Base-by-base conservation (phyloP, 1,140 invertebrate species). In the Yoshiicerus persimilis region DNA sequence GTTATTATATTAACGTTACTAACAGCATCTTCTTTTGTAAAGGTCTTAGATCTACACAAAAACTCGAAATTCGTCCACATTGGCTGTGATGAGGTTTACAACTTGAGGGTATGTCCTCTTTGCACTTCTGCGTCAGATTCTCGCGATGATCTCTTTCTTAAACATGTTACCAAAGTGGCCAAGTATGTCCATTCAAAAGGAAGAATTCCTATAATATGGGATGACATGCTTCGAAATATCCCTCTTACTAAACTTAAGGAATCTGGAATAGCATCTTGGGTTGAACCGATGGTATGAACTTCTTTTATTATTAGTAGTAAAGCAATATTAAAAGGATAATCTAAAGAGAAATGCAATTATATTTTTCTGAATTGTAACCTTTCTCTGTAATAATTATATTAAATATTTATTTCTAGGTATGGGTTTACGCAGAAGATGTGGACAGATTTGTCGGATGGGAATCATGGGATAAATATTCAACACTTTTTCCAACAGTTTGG, bases 401-500 rank as follows among this genome's bases (percentile, higher is more conserved):
- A n/a, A 47, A 47, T 47, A 20, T 20, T 4, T 20, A 47, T 20
- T 20, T 47, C n/a, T 47, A 56, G 47, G 47, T 56, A n/a, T 97
- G 96, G 96, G 94, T 95, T 1, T 96, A 96, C 91, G 93, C 93
- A 83, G 93, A 94, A 86, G 94, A 95, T 90, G 94, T 95, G 16
- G 93, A 94, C 88, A 93, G 94, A 66, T 94, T 95, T 89, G 93
- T 94, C 3, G 92, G 93, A 1, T 92, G 92, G 30, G 92, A 92
- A 83, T 92, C 96, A 90, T 98, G 96, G 96, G 95, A 96, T 77
- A 96, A 95, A 66, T 98, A 97, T 91, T 94, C 95, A 0, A 93
- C 94, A 77, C 93, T 98, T 2, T 99, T 99, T 92, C 94, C 95
- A 0, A 94, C 95, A 32, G 94, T 98, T n/a, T 99, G 98, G 98